Evolutionary conservation across 2,113 vertebrate genomes (phyloP).

Genomic region (Turdus rufiventris): DNA sequence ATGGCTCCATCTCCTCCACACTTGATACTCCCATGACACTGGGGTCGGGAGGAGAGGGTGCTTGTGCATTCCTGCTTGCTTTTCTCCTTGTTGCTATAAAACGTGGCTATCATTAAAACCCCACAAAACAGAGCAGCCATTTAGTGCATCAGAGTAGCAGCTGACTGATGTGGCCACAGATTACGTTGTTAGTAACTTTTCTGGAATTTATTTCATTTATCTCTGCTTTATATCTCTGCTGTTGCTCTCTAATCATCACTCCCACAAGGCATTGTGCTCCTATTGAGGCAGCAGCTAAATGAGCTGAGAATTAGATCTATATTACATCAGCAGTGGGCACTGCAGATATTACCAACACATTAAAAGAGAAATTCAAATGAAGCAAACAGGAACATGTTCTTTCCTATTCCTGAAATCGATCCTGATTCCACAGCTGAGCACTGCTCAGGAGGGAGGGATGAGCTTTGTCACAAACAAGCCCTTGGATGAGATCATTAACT

Average conservation of each 20-base stretch:
- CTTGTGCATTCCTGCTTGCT: not conserved
- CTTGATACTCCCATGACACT: not conserved
- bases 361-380: conserved; percentile 60
- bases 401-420: conserved; percentile 18
- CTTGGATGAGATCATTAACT: not conserved
- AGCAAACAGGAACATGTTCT: conserved; percentile 34
- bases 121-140: not conserved
- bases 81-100: not conserved
- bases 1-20: not conserved
- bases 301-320: conserved; percentile 62
- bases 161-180: conserved; percentile 38
- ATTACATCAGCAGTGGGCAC: conserved; percentile 56
- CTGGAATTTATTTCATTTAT: conserved; percentile 39
- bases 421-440: not conserved
- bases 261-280: conserved; percentile 60
- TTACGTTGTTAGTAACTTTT: conserved; percentile 15
- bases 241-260: conserved; percentile 68
- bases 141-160: not conserved
- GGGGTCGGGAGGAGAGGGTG: not conserved
- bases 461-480: not conserved
- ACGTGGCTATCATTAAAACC: not conserved
- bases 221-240: conserved; percentile 12
- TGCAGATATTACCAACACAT: conserved; percentile 54
- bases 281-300: conserved; percentile 57
- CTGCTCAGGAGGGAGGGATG: not conserved